Percentiles rank a stretch among this genome's conserved stretches.
Evolutionary conservation across 35 echinoderm and acorn worm genomes (phyloP).

Genomic region (Hemicentrotus pulcherrimus): DNA sequence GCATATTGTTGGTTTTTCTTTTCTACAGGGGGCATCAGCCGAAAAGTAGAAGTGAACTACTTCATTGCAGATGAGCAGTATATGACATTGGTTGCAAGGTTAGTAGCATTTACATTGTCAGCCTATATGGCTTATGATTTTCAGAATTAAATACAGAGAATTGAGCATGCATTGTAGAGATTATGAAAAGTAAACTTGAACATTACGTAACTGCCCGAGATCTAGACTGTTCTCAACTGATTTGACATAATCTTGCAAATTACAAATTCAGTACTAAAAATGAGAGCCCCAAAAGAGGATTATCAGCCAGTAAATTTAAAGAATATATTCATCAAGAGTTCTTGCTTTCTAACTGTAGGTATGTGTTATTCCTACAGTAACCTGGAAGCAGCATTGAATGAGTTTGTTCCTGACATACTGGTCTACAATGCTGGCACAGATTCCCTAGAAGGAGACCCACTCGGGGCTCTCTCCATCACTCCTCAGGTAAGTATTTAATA

Average conservation of each 20-base stretch:
- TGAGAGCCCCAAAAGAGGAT: too few relatives aligned
- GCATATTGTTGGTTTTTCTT: not conserved
- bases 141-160: too few relatives aligned
- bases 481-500: slow-evolving; percentile 63
- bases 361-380: slow-evolving; percentile 65
- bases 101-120: slow-evolving; percentile 18
- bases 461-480: slow-evolving; percentile 83
- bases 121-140: too few relatives aligned
- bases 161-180: too few relatives aligned
- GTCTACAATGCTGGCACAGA: slow-evolving; percentile 98
- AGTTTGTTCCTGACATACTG: slow-evolving; percentile 87
- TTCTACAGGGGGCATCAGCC: slow-evolving; percentile 79
- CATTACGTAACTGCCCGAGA: too few relatives aligned
- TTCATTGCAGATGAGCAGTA: slow-evolving; percentile 74
- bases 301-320: too few relatives aligned
- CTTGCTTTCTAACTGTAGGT: not conserved
- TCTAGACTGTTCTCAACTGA: too few relatives aligned
- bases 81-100: slow-evolving; percentile 72
- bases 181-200: too few relatives aligned
- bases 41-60: slow-evolving; percentile 86
- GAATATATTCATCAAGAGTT: too few relatives aligned
- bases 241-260: too few relatives aligned
- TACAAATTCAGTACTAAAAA: too few relatives aligned
- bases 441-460: slow-evolving; percentile 72
- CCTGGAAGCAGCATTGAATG: slow-evolving; percentile 69